Percentiles rank a stretch among this genome's conserved stretches.
phyloP scores from a whole-genome alignment of 2,797 vertebrate genomes.

The Typhlichthys subterraneus region DNA sequence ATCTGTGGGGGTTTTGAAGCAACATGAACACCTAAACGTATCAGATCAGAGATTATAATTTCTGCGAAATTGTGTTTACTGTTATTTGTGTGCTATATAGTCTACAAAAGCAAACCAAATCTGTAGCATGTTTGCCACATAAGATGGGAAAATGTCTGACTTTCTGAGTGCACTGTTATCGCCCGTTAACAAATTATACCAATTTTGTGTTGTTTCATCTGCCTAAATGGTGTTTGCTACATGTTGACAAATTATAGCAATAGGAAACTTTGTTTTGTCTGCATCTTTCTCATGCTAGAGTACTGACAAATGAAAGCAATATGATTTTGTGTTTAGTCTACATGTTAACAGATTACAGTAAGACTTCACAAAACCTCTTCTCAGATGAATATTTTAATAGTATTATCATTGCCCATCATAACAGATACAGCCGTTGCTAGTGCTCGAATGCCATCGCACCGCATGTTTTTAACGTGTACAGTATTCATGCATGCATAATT shows the following conservation, averaged over 20 bases:
- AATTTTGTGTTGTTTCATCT: slow-evolving; percentile 15
- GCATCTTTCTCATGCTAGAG: slow-evolving; percentile 19
- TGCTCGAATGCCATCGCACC: slow-evolving; percentile 21
- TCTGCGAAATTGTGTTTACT: no score
- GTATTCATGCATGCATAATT: slow-evolving; percentile 61
- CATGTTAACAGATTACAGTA: slow-evolving; percentile 27
- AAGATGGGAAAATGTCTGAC: no score
- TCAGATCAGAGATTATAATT: no score
- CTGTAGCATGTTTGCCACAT: no score
- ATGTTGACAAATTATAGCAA: slow-evolving; percentile 23
- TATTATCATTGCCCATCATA: slow-evolving; percentile 47
- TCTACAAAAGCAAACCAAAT: slow-evolving; percentile 18
- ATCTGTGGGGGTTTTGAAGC: no score
- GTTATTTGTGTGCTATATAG: no score
- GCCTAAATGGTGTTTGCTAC: slow-evolving; percentile 28
- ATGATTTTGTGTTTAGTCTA: slow-evolving; percentile 12
- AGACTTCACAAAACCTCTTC: slow-evolving; percentile 16
- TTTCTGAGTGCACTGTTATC: no score
- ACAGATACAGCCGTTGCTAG: slow-evolving; percentile 26
- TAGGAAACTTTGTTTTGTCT: slow-evolving; percentile 22
- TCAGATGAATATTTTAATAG: slow-evolving; percentile 39
- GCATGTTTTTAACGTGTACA: slow-evolving; percentile 42
- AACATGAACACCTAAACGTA: no score
- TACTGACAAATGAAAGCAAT: slow-evolving; percentile 16
- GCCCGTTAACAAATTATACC: no score